Evolutionary conservation across 2,113 vertebrate genomes (phyloP).

Genomic region (Ranitomeya variabilis): DNA sequence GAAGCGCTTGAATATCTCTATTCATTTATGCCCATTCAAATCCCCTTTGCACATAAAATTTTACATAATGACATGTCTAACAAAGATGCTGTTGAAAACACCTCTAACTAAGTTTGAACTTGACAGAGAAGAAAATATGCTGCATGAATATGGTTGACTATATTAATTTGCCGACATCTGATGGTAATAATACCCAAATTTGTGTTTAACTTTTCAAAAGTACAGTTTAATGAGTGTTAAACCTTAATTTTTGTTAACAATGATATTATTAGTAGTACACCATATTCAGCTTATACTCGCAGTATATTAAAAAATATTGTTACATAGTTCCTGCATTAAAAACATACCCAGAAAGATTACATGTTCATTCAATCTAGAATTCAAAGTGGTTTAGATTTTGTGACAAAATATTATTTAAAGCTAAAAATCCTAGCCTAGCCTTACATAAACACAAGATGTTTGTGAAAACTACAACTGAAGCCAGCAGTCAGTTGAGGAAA

Average conservation of each 20-base stretch:
- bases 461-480: slow-evolving; percentile 50
- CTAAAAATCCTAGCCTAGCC: slow-evolving; percentile 26
- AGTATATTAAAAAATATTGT: background rate
- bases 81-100: background rate
- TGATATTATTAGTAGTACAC: background rate
- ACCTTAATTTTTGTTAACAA: background rate
- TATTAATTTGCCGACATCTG: too few relatives aligned
- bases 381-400: background rate
- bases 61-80: background rate
- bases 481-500: slow-evolving; percentile 56
- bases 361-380: background rate
- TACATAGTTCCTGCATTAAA: background rate
- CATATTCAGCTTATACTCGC: background rate
- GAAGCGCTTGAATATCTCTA: background rate
- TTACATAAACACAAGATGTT: slow-evolving; percentile 48
- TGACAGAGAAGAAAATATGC: too few relatives aligned
- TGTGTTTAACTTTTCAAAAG: too few relatives aligned
- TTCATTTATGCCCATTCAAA: background rate
- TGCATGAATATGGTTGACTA: too few relatives aligned
- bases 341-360: background rate
- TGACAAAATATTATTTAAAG: slow-evolving; percentile 37
- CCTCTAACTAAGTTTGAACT: too few relatives aligned
- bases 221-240: too few relatives aligned
- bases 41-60: background rate
- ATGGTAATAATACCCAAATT: too few relatives aligned